phyloP scores from a whole-genome alignment of 2,888 invertebrate genomes.

The Lasioglossum calceatum region DNA sequence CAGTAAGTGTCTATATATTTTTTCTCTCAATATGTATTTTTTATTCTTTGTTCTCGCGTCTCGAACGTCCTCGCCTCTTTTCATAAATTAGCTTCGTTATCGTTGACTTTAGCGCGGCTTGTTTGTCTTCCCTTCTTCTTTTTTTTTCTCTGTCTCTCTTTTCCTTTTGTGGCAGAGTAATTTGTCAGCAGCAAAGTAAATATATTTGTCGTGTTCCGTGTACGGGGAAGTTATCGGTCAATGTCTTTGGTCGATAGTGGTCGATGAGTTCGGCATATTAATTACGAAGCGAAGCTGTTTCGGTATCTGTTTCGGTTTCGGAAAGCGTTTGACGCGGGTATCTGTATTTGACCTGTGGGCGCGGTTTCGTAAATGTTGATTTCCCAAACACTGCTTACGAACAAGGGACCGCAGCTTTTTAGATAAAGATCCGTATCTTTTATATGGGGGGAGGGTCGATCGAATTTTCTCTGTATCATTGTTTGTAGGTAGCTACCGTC shows the following conservation, averaged over 20 bases:
- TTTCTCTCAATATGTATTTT: not conserved
- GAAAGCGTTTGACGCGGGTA: not conserved
- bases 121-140: not conserved
- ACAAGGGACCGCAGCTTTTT: not conserved
- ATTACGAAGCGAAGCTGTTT: not conserved
- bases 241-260: not conserved
- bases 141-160: not conserved
- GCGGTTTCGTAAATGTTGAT: constrained; percentile 22
- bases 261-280: not conserved
- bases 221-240: not conserved
- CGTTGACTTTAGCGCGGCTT: not conserved
- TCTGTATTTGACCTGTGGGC: constrained; percentile 16
- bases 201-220: not conserved
- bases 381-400: no score
- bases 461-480: no score
- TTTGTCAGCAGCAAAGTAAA: not conserved
- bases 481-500: not conserved
- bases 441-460: not conserved
- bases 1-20: constrained; percentile 51
- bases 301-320: not conserved
- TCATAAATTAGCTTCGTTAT: not conserved
- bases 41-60: not conserved
- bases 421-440: not conserved
- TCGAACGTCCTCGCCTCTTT: not conserved
- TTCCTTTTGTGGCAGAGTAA: not conserved